A percentile compares a stretch with the other conserved stretches of the same genome.
Conservation (phyloP, 2,888 invertebrate genomes). For the Acleris laterana region DNA sequence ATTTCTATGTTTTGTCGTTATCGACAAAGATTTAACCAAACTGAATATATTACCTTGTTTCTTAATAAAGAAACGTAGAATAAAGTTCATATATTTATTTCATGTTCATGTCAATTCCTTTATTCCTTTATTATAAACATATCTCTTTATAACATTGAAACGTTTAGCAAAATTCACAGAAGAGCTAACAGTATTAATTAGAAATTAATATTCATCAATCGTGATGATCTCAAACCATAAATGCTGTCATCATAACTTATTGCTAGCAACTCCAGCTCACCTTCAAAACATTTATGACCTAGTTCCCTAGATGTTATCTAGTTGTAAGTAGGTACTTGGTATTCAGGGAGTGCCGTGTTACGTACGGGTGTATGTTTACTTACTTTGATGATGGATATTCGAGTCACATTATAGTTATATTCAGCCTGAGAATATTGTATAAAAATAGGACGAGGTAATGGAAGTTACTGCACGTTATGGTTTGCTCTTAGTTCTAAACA, state of each 20-base stretch:
- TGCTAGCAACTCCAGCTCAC: constrained; percentile 51
- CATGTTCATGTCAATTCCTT: no score
- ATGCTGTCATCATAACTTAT: constrained; percentile 54
- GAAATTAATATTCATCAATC: constrained; percentile 4
- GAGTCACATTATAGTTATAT: constrained; percentile 13
- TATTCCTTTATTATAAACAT: no score
- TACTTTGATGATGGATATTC: constrained; percentile 5
- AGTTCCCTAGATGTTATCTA: constrained; percentile 2
- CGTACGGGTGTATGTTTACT: constrained; percentile 1
- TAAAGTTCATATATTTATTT: no score
- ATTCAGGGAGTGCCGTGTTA: constrained; percentile 38
- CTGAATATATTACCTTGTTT: no score
- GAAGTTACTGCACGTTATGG: no score
- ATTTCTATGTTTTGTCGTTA: no score
- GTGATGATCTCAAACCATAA: constrained; percentile 40
- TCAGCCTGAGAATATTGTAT: constrained; percentile 5
- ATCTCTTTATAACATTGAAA: no score
- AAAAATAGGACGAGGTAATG: not conserved
- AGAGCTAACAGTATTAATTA: no score
- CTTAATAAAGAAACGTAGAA: no score
- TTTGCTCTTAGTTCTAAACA: no score
- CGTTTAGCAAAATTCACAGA: no score
- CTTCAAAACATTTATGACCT: constrained; percentile 42
- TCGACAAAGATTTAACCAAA: no score
- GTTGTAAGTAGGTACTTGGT: constrained; percentile 32